Conservation (phyloP, 2,113 vertebrate genomes). For the Miniopterus natalensis region DNA sequence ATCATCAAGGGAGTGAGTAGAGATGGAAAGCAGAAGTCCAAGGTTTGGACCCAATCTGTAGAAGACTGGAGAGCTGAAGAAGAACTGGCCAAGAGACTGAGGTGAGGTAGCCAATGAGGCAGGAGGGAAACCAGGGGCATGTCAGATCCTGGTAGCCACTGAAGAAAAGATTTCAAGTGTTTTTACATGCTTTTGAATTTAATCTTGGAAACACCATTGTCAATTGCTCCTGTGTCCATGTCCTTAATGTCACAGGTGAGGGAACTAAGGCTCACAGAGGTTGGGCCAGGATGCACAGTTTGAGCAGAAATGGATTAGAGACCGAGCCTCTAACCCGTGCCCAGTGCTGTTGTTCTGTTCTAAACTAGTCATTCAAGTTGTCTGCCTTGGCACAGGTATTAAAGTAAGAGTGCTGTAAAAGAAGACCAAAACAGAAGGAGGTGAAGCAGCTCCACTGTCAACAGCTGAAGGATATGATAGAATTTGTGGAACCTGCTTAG, state of each 20-base stretch:
- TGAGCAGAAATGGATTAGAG: neutral
- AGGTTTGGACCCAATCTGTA: neutral
- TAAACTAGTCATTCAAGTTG: conserved; percentile 21
- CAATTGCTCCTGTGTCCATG: neutral
- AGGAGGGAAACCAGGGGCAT: neutral
- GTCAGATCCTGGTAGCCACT: neutral
- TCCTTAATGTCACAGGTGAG: neutral
- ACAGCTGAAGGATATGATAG: neutral
- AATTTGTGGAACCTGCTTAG: neutral
- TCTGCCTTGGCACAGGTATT: conserved; percentile 5
- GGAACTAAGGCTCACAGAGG: neutral
- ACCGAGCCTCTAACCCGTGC: neutral
- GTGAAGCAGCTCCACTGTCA: neutral
- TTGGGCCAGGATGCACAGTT: neutral
- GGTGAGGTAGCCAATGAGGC: neutral
- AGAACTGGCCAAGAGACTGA: neutral
- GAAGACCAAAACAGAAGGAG: neutral
- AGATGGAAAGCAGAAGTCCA: neutral
- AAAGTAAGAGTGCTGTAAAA: neutral
- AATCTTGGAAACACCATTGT: neutral
- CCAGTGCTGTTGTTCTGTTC: neutral
- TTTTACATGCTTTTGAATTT: neutral
- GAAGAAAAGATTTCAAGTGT: conserved; percentile 2
- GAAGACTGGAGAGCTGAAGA: neutral
- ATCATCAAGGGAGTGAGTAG: neutral